Evolutionary conservation across 2,113 vertebrate genomes (phyloP), one percentile per base, ranked within the genome.

Genomic region (Xyliphius kryptos): DNA sequence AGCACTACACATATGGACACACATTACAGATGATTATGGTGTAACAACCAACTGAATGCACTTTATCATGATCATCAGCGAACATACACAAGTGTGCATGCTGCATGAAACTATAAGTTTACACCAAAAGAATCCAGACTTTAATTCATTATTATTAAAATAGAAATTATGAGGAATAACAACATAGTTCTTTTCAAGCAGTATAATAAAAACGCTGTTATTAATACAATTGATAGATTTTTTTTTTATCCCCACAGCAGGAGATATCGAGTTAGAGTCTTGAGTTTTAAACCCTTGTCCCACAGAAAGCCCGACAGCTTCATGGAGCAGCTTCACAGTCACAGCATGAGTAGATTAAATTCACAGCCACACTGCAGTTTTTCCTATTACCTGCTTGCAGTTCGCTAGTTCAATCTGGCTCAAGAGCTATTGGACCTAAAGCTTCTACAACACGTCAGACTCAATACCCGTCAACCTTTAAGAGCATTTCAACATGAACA

Each of bases 271-370:
- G 20, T 15, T 32, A 32, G 61, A 22, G 60, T 13, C 40, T 3
- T 6, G 10, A 47, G 12, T 47, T 22, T 9, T n/a, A 55, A 19
- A 55, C 12, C 40, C 10, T 32, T 7, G 61, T 44, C 17, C 36
- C 52, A 17, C 15, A 20, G 17, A 32, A 56, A 6, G 43, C 20
- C 13, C 20, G 22, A 47, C 40, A 55, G 51, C 22, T 16, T 44
- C 13, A 47, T 15, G 22, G 32, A 65, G 32, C 44, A 47, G 26
- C 44, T 65, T 36, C 26, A 65, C 41, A 65, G 26, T 46, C 43
- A 36, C 63, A 56, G 53, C 32, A 46, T 22, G 62, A 48, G 53
- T 56, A 10, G 53, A 56, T 56, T 65, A 21, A 36, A 56, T 38
- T 56, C 53, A 14, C 9, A 16, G 63, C 44, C 53, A 49, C 36